These are phyloP conservation scores for Eriocheir sinensis DNA, from an alignment of 1,140 invertebrate genomes.

Conservation along the genomic window DNA sequence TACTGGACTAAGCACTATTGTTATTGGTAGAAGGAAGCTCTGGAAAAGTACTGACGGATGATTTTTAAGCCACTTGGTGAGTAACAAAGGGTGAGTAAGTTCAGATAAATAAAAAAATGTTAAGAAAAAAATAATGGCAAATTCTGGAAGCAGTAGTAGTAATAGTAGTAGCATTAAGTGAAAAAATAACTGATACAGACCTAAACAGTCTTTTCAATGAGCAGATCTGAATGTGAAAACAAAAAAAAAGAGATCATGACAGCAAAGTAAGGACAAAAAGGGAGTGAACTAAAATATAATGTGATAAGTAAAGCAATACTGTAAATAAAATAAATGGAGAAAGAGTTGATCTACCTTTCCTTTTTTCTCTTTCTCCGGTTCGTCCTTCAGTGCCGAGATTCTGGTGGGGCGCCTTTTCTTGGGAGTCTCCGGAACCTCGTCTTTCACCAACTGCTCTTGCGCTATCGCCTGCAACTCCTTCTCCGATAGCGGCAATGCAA, in stretches of 20 bases:
- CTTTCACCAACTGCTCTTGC: background rate
- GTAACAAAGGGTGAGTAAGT: background rate
- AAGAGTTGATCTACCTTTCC: background rate
- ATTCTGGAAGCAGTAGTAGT: background rate
- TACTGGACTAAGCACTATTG: too few relatives aligned
- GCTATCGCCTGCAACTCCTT: background rate
- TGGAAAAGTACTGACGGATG: too few relatives aligned
- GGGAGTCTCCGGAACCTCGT: background rate
- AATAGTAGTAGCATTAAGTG: too few relatives aligned
- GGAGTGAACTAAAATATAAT: background rate
- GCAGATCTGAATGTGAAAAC: too few relatives aligned
- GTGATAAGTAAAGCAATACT: background rate
- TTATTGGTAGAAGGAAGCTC: too few relatives aligned
- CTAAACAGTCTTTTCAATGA: too few relatives aligned
- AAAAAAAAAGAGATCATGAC: too few relatives aligned
- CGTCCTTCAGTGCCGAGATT: too few relatives aligned
- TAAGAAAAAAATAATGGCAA: background rate
- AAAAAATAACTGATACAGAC: too few relatives aligned
- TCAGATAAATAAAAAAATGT: background rate
- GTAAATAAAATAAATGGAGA: background rate
- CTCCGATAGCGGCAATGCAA: background rate
- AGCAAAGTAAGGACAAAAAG: background rate
- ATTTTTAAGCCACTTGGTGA: too few relatives aligned
- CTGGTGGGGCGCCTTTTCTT: too few relatives aligned
- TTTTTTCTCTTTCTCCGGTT: background rate